Evolutionary conservation across 2,797 vertebrate genomes (phyloP), one percentile per base, ranked within the genome.

Genomic region (Semaprochilodus insignis): DNA sequence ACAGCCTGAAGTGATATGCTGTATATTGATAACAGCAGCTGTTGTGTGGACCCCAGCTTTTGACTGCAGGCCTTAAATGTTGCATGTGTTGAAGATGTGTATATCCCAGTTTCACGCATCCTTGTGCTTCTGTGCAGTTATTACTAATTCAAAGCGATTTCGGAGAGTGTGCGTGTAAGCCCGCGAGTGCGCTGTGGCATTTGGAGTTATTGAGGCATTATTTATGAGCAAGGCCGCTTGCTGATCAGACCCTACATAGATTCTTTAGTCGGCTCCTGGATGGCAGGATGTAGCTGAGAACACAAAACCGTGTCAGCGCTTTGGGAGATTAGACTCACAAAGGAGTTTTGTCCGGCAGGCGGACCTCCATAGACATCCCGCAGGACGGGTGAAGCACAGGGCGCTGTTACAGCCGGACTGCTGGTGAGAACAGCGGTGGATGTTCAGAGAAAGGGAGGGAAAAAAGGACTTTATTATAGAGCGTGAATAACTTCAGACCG

Each of bases 261-360:
- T 90, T 90, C 85, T 90, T 86, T 87, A 54, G 77, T 70, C 88
- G 89, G 86, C 91, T 88, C 85, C 88, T 76, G 79, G 90, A 86
- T 84, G 86, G 90, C 93, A 88, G 89, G 90, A 91, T 92, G 91
- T 92, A 92, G 93, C 88, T 89, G 86, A 85, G 87, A 90, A 90
- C 87, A 90, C 90, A 92, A 91, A 93, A 90, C 91, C 88, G 88
- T 60, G 93, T 94, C 94, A 93, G 93, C 91, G 78, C 91, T 93
- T 94, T 91, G 70, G 83, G 88, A 92, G 93, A 92, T 94, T 93
- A 94, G 87, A 83, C 63, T 69, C 83, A 94, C 91, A 93, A 94
- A 92, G 88, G 92, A 93, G 92, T 93, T 91, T 89, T 90, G 91
- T 92, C 88, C 85, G 54, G 89, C 91, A 88, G 90, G 92, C 91